These are phyloP conservation scores for Drosophila gunungcola DNA, from an alignment of 1,140 invertebrate genomes.

Conservation along the genomic window DNA sequence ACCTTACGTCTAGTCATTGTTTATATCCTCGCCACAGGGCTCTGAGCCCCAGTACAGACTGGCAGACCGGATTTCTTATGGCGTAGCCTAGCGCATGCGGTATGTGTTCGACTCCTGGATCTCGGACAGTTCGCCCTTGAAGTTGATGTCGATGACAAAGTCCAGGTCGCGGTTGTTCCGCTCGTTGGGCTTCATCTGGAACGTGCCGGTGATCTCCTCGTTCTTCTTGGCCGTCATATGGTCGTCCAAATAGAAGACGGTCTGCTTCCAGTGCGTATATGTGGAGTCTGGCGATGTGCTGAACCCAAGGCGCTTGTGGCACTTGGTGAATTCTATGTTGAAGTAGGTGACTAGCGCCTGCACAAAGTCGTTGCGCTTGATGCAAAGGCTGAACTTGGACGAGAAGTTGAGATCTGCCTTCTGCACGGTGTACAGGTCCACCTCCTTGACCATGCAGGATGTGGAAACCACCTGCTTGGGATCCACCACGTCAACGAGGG, in stretches of 20 bases:
- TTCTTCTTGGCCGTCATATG: constrained; percentile 97
- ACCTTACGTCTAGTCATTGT: constrained; percentile 76
- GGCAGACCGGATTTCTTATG: constrained; percentile 24
- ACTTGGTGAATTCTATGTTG: constrained; percentile 99
- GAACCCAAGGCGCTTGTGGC: constrained; percentile 99
- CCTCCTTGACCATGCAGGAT: constrained; percentile 95
- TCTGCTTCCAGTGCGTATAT: constrained; percentile 99
- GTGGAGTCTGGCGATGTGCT: constrained; percentile 98
- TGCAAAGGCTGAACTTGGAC: constrained; percentile 94
- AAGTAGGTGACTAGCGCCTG: constrained; percentile 99
- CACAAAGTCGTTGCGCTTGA: constrained; percentile 97
- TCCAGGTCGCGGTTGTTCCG: constrained; percentile 99
- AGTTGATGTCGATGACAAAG: constrained; percentile 96
- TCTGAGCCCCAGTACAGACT: constrained; percentile 33
- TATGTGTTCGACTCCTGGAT: constrained; percentile 96
- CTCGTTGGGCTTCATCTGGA: constrained; percentile 97
- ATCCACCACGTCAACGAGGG: constrained; percentile 99
- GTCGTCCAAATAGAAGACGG: constrained; percentile 99
- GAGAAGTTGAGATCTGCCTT: constrained; percentile 97
- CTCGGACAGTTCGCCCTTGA: constrained; percentile 97
- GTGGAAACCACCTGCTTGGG: constrained; percentile 98
- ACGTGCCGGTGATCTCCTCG: constrained; percentile 96
- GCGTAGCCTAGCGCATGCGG: constrained; percentile 94
- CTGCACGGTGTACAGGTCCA: constrained; percentile 98
- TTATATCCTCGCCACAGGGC: constrained; percentile 36